Percentiles rank a stretch among this genome's conserved stretches.
These are phyloP conservation scores for Acanthosepion pharaonis DNA, from an alignment of 2,888 invertebrate species.

Conservation along the genomic window DNA sequence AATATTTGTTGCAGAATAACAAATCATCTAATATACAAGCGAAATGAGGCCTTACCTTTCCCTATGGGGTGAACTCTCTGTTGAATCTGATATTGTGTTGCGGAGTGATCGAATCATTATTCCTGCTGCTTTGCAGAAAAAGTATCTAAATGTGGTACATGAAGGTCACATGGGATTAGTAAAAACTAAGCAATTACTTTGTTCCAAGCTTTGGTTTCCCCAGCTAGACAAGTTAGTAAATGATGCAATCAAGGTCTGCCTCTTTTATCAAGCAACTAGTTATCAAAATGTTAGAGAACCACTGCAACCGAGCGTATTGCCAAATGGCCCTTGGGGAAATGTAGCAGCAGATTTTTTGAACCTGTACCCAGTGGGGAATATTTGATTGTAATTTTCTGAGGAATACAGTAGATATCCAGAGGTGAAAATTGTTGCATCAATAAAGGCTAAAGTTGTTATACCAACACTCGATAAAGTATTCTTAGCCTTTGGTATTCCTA, in stretches of 20 bases:
- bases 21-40: background rate
- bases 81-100: background rate
- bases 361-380: background rate
- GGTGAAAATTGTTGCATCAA: too few relatives aligned
- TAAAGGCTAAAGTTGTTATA: too few relatives aligned
- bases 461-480: too few relatives aligned
- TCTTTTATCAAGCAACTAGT: background rate
- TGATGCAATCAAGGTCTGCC: background rate
- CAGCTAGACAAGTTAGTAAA: background rate
- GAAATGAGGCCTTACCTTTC: background rate
- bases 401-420: too few relatives aligned
- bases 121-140: background rate
- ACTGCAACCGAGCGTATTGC: background rate
- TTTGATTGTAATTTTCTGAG: too few relatives aligned
- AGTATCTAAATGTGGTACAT: background rate
- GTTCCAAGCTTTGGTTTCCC: background rate
- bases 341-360: background rate
- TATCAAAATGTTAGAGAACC: background rate
- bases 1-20: background rate
- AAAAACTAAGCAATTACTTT: background rate
- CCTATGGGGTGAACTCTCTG: background rate
- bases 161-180: background rate
- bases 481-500: background rate
- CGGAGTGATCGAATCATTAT: background rate
- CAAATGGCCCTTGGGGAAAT: background rate